Base-by-base conservation (phyloP, 2,888 invertebrate genomes). In the Calameuta pallipes region DNA sequence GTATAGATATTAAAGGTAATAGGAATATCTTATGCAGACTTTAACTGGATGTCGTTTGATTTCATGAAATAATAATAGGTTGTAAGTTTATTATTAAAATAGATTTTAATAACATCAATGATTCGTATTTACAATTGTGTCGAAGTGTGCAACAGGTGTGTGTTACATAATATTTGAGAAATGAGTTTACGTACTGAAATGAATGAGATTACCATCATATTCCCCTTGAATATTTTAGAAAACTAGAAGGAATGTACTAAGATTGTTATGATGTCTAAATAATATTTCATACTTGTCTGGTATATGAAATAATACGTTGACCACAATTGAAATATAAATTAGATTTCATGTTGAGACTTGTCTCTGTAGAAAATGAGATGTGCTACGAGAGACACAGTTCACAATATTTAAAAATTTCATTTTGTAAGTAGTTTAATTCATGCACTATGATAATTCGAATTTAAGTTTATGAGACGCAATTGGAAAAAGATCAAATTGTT, bases 51-150 rank as follows among this genome's bases (percentile, higher is more conserved):
- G 41, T 9, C 6, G 23, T 56, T 23, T 56, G 41, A 15, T 56
- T 9, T 56, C 6, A 23, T 56, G 71, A 71, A 71, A 71, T 70
- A 70, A 70, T 6, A n/a, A 71, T 31, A 11, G 11, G 12, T 31
- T 15, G 12, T 15, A 34, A 31, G 71, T 33, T 6, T 71, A 71
- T 71, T 71, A 71, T 31, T 71, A 71, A 71, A 71, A 71, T 71
- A 71, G 71, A 71, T 71, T 71, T 71, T 71, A 71, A 71, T 71
- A 71, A 71, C 71, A 71, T 71, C 34, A 70, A 70, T 70, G 33
- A 71, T 71, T 71, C 31, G 31, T 71, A 71, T 71, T 71, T 71
- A 71, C 71, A 71, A 71, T 71, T 33, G 31, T 34, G 71, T 71
- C 6, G 2, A 71, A 71, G 23, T 71, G 31, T 71, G 34, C 71